Percentiles rank a stretch among this genome's conserved stretches.
Evolutionary conservation across 2,113 vertebrate species (phyloP).

Genomic region (Dolichotis patagonum): DNA sequence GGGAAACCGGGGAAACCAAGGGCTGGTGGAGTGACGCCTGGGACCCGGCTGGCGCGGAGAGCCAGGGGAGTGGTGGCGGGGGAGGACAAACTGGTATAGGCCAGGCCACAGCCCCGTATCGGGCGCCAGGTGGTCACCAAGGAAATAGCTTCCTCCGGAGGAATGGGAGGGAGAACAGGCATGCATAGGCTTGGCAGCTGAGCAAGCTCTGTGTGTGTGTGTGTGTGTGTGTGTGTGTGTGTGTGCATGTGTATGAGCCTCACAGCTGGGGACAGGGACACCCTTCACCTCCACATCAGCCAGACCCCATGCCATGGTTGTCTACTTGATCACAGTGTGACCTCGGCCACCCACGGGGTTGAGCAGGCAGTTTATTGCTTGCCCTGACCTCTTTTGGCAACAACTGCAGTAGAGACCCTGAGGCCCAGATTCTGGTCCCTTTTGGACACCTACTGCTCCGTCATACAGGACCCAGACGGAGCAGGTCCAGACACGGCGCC

Average conservation of each 20-base stretch:
- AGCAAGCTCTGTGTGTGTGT: not conserved
- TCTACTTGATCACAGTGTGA: not conserved
- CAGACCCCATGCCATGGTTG: not conserved
- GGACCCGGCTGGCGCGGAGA: not conserved
- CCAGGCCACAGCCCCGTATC: not conserved
- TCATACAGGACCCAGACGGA: not conserved
- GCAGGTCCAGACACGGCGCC: not conserved
- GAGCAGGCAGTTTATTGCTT: not conserved
- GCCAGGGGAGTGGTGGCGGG: not conserved
- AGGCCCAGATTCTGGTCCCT: not conserved
- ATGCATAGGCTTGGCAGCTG: not conserved
- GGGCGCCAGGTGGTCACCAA: not conserved
- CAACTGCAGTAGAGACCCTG: not conserved
- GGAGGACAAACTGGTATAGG: not conserved
- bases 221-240: not conserved
- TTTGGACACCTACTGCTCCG: not conserved
- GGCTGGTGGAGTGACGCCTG: not conserved
- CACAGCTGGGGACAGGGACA: not conserved
- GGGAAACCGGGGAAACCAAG: constrained; percentile 42
- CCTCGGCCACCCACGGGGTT: not conserved
- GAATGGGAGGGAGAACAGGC: not conserved
- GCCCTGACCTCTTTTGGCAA: not conserved
- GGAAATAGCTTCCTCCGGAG: not conserved
- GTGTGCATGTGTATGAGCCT: not conserved
- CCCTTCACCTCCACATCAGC: not conserved